Conservation (phyloP, 2,113 vertebrate genomes). For the Corythoichthys haematopterus region DNA sequence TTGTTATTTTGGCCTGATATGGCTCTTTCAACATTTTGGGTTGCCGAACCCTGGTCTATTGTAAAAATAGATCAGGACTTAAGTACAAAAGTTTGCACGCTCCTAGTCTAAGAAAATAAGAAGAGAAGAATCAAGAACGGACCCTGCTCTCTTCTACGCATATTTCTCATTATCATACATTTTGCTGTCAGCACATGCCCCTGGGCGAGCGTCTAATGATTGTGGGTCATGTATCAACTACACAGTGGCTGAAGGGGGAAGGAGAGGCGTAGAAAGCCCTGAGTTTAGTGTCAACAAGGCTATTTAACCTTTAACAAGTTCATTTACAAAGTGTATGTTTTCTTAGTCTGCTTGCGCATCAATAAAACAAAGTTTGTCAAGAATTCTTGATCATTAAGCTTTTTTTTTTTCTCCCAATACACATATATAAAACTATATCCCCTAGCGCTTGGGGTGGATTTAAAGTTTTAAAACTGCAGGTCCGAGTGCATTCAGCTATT, state of each 20-base stretch:
- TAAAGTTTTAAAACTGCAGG: neutral
- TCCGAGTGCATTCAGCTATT: neutral
- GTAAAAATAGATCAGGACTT: constrained; percentile 32
- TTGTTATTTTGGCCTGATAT: too few species aligned
- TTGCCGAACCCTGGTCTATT: neutral
- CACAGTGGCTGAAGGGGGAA: constrained; percentile 61
- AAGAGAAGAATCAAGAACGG: neutral
- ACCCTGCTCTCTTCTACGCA: constrained; percentile 57
- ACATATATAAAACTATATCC: too few species aligned
- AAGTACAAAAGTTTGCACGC: neutral
- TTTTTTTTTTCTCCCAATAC: too few species aligned
- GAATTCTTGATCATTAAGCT: constrained; percentile 13
- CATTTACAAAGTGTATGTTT: neutral
- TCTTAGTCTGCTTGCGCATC: constrained; percentile 43
- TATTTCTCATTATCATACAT: constrained; percentile 64
- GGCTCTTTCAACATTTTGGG: too few species aligned
- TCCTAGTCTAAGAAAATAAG: neutral
- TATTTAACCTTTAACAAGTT: neutral
- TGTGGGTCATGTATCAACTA: constrained; percentile 57
- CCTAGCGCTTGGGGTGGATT: too few species aligned
- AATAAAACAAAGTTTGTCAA: constrained; percentile 44
- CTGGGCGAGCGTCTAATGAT: constrained; percentile 38
- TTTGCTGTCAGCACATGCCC: constrained; percentile 55
- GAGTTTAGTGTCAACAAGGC: constrained; percentile 26
- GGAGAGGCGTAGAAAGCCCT: constrained; percentile 33